Percentiles rank a stretch among this genome's conserved stretches.
Conservation (phyloP, 2,797 vertebrate species). For the Centroberyx gerrardi region DNA sequence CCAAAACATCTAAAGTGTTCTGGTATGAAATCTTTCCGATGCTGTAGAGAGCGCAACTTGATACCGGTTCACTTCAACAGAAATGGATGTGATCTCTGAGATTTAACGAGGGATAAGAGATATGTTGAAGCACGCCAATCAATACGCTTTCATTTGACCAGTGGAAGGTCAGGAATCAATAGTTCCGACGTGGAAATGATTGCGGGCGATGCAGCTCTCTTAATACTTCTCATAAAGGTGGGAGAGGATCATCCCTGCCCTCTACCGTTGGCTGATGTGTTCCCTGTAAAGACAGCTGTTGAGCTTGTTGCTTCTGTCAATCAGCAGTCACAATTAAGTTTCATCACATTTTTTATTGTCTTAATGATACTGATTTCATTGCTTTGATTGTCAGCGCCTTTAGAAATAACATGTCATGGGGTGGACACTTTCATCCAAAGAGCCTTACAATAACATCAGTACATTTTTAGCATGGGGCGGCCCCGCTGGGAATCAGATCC, state of each 20-base stretch:
- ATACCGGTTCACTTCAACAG: constrained; percentile 10
- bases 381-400: no score
- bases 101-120: constrained; percentile 22
- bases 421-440: no score
- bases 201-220: constrained; percentile 21
- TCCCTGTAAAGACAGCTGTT: neutral
- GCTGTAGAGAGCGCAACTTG: neutral
- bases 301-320: constrained; percentile 14
- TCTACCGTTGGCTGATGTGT: neutral
- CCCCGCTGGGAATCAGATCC: no score
- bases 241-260: constrained; percentile 35
- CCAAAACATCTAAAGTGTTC: neutral
- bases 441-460: no score
- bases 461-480: no score
- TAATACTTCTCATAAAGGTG: constrained; percentile 29
- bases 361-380: neutral
- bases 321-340: constrained; percentile 10
- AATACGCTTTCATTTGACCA: constrained; percentile 47
- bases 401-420: no score
- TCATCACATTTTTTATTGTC: constrained; percentile 20
- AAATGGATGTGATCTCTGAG: neutral
- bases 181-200: constrained; percentile 46
- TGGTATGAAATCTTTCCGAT: neutral
- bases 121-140: constrained; percentile 45
- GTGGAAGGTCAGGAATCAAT: constrained; percentile 46